Conservation (phyloP, 2,113 vertebrate genomes). For the Sturnus vulgaris region DNA sequence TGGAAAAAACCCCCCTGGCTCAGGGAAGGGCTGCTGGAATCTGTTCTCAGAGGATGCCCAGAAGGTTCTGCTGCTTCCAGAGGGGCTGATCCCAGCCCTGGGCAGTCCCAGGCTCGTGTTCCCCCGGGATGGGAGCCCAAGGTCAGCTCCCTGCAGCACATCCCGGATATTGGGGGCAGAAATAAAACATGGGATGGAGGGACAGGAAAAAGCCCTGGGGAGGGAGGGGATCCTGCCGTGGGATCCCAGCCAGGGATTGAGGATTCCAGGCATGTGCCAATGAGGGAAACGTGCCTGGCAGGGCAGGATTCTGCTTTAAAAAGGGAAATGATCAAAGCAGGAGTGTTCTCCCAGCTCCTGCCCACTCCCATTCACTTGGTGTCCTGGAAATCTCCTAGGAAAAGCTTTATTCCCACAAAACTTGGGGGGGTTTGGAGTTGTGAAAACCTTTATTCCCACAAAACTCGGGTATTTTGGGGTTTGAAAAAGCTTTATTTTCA, state of each 20-base stretch:
- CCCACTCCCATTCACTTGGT: neutral
- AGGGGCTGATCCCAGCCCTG: neutral
- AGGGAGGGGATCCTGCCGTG: neutral
- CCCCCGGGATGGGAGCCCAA: neutral
- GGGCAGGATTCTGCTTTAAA: neutral
- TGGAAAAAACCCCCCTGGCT: neutral
- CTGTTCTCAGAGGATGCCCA: neutral
- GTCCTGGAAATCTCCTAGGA: neutral
- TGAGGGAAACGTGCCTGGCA: neutral
- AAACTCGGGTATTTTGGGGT: rapidly evolving
- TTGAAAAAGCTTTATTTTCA: neutral
- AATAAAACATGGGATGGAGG: neutral
- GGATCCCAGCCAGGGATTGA: neutral
- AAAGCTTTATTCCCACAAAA: neutral
- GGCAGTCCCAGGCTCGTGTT: neutral
- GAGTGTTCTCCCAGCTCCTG: neutral
- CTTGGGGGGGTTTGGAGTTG: rapidly evolving
- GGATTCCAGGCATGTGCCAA: neutral
- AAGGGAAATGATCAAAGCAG: neutral
- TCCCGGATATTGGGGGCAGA: neutral
- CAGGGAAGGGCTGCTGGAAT: neutral
- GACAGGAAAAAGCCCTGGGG: neutral
- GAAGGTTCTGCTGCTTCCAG: neutral
- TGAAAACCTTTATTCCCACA: neutral
- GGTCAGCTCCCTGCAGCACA: neutral